A percentile compares a stretch with the other conserved stretches of the same genome.
phyloP scores from a whole-genome alignment of 35 echinoderm and acorn worm species.

The Ptychodera flava region DNA sequence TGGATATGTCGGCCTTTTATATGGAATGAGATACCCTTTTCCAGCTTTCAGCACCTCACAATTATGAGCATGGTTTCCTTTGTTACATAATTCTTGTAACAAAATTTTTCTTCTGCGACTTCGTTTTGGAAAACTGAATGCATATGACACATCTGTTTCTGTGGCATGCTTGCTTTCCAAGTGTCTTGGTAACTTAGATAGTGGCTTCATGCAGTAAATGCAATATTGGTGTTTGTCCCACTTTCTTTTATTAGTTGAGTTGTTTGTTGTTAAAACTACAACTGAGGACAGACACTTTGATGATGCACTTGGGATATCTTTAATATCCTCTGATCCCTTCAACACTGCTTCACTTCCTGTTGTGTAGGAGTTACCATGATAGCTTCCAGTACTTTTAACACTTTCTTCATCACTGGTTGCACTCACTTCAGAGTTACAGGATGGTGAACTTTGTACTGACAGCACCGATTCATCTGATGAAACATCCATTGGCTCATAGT shows the following conservation, averaged over 20 bases:
- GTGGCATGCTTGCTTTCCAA: conserved; percentile 22
- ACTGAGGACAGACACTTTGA: no score
- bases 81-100: conserved; percentile 30
- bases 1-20: conserved; percentile 37
- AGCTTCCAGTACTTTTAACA: no score
- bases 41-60: conserved; percentile 30
- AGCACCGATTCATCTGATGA: no score
- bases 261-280: no score
- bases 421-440: no score
- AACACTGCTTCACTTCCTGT: no score
- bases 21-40: conserved; percentile 41
- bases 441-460: no score
- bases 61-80: conserved; percentile 69
- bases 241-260: conserved; percentile 27
- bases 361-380: no score
- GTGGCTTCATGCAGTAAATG: conserved; percentile 32
- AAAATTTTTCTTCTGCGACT: conserved; percentile 19
- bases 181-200: conserved; percentile 46
- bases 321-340: no score
- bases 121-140: conserved; percentile 24
- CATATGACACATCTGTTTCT: conserved; percentile 37
- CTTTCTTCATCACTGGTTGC: no score
- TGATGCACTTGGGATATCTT: no score
- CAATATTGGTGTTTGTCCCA: conserved; percentile 66
- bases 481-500: no score